These are phyloP conservation scores for Callipepla squamata DNA, from an alignment of 2,113 vertebrate genomes.

Conservation along the genomic window DNA sequence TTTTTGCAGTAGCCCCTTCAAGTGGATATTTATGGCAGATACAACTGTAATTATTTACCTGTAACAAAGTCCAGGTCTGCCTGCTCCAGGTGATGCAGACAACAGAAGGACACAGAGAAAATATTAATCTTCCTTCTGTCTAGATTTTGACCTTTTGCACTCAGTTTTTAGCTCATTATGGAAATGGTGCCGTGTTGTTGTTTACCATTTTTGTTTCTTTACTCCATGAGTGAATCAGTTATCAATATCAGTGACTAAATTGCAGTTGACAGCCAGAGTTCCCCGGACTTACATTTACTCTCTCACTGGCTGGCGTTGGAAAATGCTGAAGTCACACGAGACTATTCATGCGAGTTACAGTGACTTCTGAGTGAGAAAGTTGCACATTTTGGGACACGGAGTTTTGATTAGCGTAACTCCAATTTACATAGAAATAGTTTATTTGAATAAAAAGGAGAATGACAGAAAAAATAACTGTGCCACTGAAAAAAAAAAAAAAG, in stretches of 20 bases:
- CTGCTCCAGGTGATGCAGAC: conserved; percentile 84
- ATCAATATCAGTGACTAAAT: not conserved
- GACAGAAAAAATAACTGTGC: not conserved
- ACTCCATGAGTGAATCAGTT: not conserved
- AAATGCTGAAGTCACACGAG: not conserved
- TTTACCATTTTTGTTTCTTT: conserved; percentile 44
- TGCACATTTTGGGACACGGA: not conserved
- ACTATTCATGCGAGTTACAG: not conserved
- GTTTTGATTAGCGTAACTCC: not conserved
- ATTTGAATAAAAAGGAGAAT: conserved; percentile 5
- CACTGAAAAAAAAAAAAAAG: not conserved
- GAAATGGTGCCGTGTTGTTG: conserved; percentile 39
- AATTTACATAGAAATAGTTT: not conserved
- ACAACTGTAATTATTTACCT: conserved; percentile 89
- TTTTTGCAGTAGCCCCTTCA: conserved; percentile 83
- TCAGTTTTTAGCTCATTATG: conserved; percentile 56
- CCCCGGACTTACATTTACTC: not conserved
- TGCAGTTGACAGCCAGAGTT: not conserved
- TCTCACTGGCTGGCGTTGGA: not conserved
- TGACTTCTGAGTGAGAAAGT: not conserved
- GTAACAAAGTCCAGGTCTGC: conserved; percentile 87
- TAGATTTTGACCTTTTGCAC: conserved; percentile 80
- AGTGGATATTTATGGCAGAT: conserved; percentile 85
- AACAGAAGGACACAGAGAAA: conserved; percentile 75
- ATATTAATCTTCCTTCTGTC: conserved; percentile 83